Conservation (phyloP, 1,140 invertebrate species). For the Callitettix versicolor region DNA sequence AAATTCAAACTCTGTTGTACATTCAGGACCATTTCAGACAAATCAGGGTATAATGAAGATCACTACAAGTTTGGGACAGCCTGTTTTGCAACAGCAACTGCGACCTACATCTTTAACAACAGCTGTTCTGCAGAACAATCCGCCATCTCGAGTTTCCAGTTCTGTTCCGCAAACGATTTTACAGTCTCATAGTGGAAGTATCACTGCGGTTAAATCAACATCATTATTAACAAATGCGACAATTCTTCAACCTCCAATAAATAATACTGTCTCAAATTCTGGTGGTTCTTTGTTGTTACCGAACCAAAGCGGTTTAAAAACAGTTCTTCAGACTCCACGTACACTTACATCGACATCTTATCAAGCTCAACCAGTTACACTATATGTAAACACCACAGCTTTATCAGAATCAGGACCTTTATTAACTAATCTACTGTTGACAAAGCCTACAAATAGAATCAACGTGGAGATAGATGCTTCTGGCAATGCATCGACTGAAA, state of each 20-base stretch:
- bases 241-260: constrained; percentile 9
- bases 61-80: background rate
- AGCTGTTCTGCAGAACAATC: background rate
- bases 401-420: constrained; percentile 10
- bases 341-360: background rate
- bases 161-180: background rate
- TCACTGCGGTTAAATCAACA: background rate
- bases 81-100: background rate
- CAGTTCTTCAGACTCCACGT: constrained; percentile 9
- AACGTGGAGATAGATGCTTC: constrained; percentile 31
- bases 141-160: background rate
- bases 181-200: background rate
- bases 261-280: constrained; percentile 3
- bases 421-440: constrained; percentile 12
- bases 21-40: no score
- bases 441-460: constrained; percentile 25
- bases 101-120: background rate
- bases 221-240: constrained; percentile 3
- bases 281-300: constrained; percentile 3
- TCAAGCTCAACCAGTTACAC: constrained; percentile 20
- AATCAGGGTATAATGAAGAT: no score
- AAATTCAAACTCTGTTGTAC: background rate
- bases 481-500: constrained; percentile 24
- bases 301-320: constrained; percentile 8
- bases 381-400: constrained; percentile 19